Evolutionary conservation across 23 tunicate species (phyloP), one percentile per base, ranked within the genome.

Genomic region (Trididemnum nubilum): DNA sequence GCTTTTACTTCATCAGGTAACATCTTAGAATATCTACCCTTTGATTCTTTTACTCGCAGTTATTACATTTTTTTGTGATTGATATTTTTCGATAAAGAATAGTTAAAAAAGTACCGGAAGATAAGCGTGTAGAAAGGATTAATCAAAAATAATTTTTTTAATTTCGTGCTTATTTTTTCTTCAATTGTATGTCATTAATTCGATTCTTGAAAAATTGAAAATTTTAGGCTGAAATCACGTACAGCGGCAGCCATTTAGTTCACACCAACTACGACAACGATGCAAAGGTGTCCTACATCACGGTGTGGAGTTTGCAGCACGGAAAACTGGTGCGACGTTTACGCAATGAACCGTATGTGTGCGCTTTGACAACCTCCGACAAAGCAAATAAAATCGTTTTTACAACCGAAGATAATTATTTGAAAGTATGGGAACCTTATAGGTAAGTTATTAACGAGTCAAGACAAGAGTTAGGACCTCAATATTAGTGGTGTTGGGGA

Each of bases 371-470:
- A 23, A 77, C 80, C 23, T 83, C 89, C 27, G 83, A 69, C 2
- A 54, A 80, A 25, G 98, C 92, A 0, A 57, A 78, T 0, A 79
- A 65, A 69, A 70, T 93, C 34, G 93, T 81, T 66, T 93, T 87
- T 76, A 89, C 86, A 1, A 87, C 93, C 12, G 93, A 93, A 52
- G 92, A 87, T 63, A 84, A 85, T 65, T 87, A 29, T 40, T 33
- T 93, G 71, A 93, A 87, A 77, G 80, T 93, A 21, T 93, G 98
- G 98, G 87, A 93, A 27, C 98, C 98, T 29, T 83, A 88, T 51
- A 64, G 49, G 97, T 92, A 71, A 64, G 83, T 72, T 9, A 29
- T 33, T n/a, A n/a, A n/a, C n/a, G n/a, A n/a, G n/a, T 18, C 27
- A n/a, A n/a, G n/a, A n/a, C n/a, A n/a, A n/a, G n/a, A n/a, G 15